A percentile compares a stretch with the other conserved stretches of the same genome.
These are phyloP conservation scores for Boloria selene DNA, from an alignment of 2,888 invertebrate species.

Conservation along the genomic window DNA sequence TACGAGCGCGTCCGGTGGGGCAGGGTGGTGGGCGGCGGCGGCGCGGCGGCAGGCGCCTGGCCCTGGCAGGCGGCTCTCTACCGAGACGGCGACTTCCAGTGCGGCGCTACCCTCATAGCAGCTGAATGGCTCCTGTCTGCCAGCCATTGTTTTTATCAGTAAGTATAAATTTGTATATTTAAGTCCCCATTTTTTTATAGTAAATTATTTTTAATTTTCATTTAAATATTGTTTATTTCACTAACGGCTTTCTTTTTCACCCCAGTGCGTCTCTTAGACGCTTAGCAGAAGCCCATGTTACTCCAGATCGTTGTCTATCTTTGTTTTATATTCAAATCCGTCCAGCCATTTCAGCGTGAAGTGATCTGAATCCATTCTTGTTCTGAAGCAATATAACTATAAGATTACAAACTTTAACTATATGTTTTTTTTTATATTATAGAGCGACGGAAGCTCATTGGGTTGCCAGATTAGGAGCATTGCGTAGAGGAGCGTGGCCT, in stretches of 20 bases:
- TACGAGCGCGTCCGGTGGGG: constrained; percentile 73
- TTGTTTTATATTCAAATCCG: no score
- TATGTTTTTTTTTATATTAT: constrained; percentile 19
- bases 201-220: no score
- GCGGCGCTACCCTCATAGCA: constrained; percentile 88
- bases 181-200: no score
- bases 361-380: no score
- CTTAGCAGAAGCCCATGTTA: background rate
- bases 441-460: constrained; percentile 89
- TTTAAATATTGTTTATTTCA: no score
- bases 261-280: background rate
- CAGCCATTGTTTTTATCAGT: constrained; percentile 92
- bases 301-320: no score
- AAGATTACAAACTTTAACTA: background rate
- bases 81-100: constrained; percentile 92
- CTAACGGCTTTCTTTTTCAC: no score
- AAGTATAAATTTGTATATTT: constrained; percentile 53
- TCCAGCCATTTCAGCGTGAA: no score
- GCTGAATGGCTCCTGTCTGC: constrained; percentile 89
- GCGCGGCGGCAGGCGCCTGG: constrained; percentile 89
- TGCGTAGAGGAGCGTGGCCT: constrained; percentile 87
- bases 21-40: constrained; percentile 91
- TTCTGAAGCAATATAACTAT: no score
- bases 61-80: constrained; percentile 94
- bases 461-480: constrained; percentile 90